Evolutionary conservation across 2,797 vertebrate species (phyloP).

Genomic region (Trachurus trachurus): DNA sequence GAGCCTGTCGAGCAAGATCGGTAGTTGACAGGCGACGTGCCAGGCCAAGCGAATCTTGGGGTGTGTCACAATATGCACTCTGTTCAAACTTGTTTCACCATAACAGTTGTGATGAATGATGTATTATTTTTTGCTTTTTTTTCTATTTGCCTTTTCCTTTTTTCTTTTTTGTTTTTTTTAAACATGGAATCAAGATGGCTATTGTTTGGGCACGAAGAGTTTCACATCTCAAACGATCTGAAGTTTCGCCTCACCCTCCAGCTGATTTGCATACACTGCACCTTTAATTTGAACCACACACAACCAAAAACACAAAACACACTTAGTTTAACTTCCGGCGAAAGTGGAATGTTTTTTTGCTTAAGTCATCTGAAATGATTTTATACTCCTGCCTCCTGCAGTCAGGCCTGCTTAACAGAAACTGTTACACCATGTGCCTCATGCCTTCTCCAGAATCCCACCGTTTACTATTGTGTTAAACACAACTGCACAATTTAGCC

Average conservation of each 20-base stretch:
- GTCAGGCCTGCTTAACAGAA: slow-evolving; percentile 51
- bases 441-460: slow-evolving; percentile 47
- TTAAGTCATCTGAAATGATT: slow-evolving; percentile 54
- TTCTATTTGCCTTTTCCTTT: neutral
- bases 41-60: slow-evolving; percentile 64
- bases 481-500: slow-evolving; percentile 60
- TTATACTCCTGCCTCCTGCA: slow-evolving; percentile 38
- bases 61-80: slow-evolving; percentile 69
- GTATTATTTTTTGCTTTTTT: slow-evolving; percentile 3
- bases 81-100: slow-evolving; percentile 75
- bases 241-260: slow-evolving; percentile 28
- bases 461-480: slow-evolving; percentile 71
- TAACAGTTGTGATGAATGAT: slow-evolving; percentile 53
- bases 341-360: slow-evolving; percentile 35
- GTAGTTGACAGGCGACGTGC: slow-evolving; percentile 67
- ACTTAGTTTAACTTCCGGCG: slow-evolving; percentile 10
- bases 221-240: slow-evolving; percentile 24
- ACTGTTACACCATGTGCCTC: slow-evolving; percentile 38
- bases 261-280: neutral
- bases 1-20: slow-evolving; percentile 73
- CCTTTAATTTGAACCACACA: slow-evolving; percentile 1
- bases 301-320: slow-evolving; percentile 12
- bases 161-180: slow-evolving; percentile 6
- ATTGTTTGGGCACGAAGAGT: slow-evolving; percentile 21
- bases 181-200: neutral